Evolutionary conservation across 2,113 vertebrate genomes (phyloP), one percentile per base, ranked within the genome.

Genomic region (Centrocercus urophasianus): DNA sequence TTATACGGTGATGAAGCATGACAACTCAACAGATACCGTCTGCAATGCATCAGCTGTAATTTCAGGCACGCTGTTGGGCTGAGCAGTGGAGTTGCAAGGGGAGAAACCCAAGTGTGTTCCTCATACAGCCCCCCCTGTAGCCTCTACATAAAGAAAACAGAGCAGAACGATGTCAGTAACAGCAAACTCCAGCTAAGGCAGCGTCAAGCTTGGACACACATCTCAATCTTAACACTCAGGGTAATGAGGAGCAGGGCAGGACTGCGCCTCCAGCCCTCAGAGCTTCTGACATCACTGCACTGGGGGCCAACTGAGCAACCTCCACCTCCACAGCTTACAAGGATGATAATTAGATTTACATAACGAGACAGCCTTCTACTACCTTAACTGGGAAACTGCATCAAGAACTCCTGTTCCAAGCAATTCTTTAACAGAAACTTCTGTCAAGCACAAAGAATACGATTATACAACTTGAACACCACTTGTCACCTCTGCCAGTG

Each of bases 401-500:
- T 18, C 20, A 42, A 13, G 25, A 89, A 20, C 13, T 75, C 70
- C 36, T 40, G 32, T 25, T 69, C 36, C 42, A 78, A 36, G 30
- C 17, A 32, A 10, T 42, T 60, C 34, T 48, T 25, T 9, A 24
- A 69, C 52, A 64, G 64, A 38, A 86, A 47, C 42, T 90, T 28
- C 83, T 82, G 32, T 18, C 48, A 72, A 24, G 17, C 36, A 21
- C 40, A 25, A 12, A 65, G 66, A 80, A 45, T 25, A n/a, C 40
- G 45, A 75, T 78, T 21, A 72, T 13, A 70, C 70, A 72, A 15
- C 43, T 34, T 24, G 18, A 66, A 61, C 5, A 45, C 13, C 36
- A 42, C 36, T 78, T 86, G 73, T 90, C 83, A 90, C 78, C 67
- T 93, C 93, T 60, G 54, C 74, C 81, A 82, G 28, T 43, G 17